Conservation (phyloP, 2,113 vertebrate genomes). For the Geococcyx californianus region DNA sequence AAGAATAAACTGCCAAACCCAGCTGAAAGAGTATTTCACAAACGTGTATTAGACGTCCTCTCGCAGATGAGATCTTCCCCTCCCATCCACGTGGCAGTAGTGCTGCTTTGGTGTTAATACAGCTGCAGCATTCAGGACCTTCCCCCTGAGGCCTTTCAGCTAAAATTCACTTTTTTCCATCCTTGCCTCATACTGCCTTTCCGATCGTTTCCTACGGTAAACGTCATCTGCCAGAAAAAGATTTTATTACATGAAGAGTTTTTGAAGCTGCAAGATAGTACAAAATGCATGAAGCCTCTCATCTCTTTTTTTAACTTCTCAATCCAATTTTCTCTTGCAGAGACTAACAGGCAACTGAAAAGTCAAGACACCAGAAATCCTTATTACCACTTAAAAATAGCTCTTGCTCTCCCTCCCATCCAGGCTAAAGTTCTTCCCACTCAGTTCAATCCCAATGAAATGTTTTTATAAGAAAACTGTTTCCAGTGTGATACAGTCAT, state of each 20-base stretch:
- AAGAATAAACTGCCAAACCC: neutral
- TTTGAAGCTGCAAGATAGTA: neutral
- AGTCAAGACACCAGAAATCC: neutral
- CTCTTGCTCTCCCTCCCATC: neutral
- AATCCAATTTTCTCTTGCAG: neutral
- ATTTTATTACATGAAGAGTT: neutral
- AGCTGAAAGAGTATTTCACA: neutral
- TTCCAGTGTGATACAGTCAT: neutral
- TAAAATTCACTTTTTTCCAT: slow-evolving; percentile 70
- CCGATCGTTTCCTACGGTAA: slow-evolving; percentile 92
- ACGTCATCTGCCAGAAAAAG: slow-evolving; percentile 89
- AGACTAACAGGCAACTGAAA: neutral
- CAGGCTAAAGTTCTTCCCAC: neutral
- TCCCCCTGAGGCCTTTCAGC: slow-evolving; percentile 49
- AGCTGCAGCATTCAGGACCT: neutral
- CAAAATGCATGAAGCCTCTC: neutral
- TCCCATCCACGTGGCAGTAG: neutral
- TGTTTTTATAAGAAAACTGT: neutral
- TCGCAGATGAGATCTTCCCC: neutral
- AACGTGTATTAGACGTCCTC: neutral
- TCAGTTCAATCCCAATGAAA: neutral
- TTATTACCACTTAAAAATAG: slow-evolving; percentile 1
- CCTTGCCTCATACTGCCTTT: slow-evolving; percentile 82
- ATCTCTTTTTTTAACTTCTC: neutral
- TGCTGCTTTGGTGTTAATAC: neutral